Evolutionary conservation across 2,888 invertebrate genomes (phyloP).

Genomic region (Ennomos erosarius): DNA sequence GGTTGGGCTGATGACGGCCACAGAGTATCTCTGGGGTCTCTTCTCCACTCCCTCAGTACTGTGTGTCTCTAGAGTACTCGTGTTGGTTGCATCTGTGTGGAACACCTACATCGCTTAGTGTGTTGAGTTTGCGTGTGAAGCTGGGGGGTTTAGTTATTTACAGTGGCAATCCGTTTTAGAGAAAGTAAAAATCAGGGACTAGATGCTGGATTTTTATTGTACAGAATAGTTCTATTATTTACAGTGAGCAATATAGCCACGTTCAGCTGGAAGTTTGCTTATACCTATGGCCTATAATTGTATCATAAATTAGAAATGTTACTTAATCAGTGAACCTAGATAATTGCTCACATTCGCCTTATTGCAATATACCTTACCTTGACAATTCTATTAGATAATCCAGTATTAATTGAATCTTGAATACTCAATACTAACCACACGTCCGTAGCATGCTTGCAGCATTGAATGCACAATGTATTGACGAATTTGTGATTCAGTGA

Average conservation of each 20-base stretch:
- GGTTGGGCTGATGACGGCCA: slow-evolving; percentile 87
- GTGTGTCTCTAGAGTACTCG: slow-evolving; percentile 67
- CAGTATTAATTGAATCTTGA: slow-evolving; percentile 34
- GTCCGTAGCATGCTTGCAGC: slow-evolving; percentile 40
- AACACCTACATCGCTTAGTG: slow-evolving; percentile 77
- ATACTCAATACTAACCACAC: slow-evolving; percentile 16
- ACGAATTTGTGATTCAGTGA: no score
- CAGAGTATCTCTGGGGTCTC: slow-evolving; percentile 79
- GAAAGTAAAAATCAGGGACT: no score
- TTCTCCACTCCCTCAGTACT: slow-evolving; percentile 60
- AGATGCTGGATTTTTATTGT: no score
- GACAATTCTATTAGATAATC: slow-evolving; percentile 27
- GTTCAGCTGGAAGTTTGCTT: no score
- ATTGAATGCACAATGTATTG: slow-evolving; percentile 26
- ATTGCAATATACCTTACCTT: slow-evolving; percentile 10
- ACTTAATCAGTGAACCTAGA: no score
- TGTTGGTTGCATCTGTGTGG: slow-evolving; percentile 76
- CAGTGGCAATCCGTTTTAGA: slow-evolving; percentile 15
- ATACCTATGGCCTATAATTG: no score
- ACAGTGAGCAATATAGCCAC: background rate
- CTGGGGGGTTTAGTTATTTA: slow-evolving; percentile 8
- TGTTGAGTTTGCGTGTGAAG: slow-evolving; percentile 40
- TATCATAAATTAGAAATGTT: no score
- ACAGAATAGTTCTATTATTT: background rate
- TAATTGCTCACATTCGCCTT: background rate